Evolutionary conservation across 2,888 invertebrate species (phyloP), one percentile per base, ranked within the genome.

Genomic region (Harmothoe impar): DNA sequence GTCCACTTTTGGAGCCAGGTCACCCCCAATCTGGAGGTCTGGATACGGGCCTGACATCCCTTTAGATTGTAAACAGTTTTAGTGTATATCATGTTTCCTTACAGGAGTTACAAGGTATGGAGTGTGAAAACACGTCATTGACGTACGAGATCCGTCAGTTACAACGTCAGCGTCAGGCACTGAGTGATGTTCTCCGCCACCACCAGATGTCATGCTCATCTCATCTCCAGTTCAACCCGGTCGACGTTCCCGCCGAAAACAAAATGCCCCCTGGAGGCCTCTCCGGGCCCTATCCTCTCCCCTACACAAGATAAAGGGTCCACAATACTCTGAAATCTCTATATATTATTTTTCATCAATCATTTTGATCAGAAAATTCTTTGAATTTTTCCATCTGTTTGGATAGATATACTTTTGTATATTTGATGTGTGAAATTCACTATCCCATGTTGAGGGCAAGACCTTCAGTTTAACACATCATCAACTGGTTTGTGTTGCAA

Each of bases 141-240:
- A 85, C 85, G 5, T 85, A 85, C 51, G 85, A 85, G 29, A 85
- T 85, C 43, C 43, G 85, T 7, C 85, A 85, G n/a, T 29, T 85
- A 85, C 85, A 85, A 51, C 85, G 85, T 10, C 85, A 85, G 51
- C 85, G 85, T 85, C 85, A 85, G 29, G 85, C 85, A 7, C 54
- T 85, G 15, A 85, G 85, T 85, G 85, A 85, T 29, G 85, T 85
- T 12, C 85, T 85, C 5, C 85, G 85, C 51, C 85, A 51, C 54
- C 85, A 85, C 85, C 85, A 85, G 54, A 51, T 85, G 85, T 85
- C 85, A 29, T 85, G 85, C 29, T 5, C 85, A 5, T 12, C 25
- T 1, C 85, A n/a, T n/a, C 51, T 77, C 15, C 77, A 33, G 31
- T 7, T 77, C 31, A 31, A 77, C 77, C 29, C 23, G 77, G 23